A percentile compares a stretch with the other conserved stretches of the same genome.
These are phyloP conservation scores for Cynopterus sphinx DNA, from an alignment of 2,797 vertebrate species.

Conservation along the genomic window DNA sequence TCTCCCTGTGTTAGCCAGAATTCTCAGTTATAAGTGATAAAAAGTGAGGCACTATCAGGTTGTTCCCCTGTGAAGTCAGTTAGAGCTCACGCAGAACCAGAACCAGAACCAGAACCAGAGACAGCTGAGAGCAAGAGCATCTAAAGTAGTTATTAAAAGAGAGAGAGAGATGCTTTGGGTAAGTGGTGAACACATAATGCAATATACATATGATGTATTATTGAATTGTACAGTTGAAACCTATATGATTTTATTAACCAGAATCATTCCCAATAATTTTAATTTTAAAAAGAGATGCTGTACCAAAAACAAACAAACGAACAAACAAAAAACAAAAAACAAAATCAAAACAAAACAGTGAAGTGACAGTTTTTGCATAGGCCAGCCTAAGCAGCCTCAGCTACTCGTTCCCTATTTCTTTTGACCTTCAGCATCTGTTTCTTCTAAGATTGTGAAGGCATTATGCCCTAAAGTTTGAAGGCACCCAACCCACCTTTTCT, in stretches of 20 bases:
- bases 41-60: background rate
- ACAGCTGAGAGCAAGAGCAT: background rate
- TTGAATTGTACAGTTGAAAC: too few relatives aligned
- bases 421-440: background rate
- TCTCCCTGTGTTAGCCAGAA: background rate
- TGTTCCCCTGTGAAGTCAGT: background rate
- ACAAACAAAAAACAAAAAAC: too few relatives aligned
- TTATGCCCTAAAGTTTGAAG: background rate
- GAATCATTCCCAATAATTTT: too few relatives aligned
- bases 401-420: background rate
- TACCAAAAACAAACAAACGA: too few relatives aligned
- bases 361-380: background rate
- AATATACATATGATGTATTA: too few relatives aligned
- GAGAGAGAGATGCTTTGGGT: background rate
- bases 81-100: background rate
- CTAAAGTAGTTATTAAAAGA: background rate
- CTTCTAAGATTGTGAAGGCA: background rate
- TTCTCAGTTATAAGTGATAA: background rate
- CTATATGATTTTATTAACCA: too few relatives aligned
- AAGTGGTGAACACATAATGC: too few relatives aligned
- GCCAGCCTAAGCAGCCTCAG: background rate
- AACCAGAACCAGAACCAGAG: background rate
- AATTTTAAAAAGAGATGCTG: too few relatives aligned
- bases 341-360: background rate
- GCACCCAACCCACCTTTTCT: background rate